phyloP scores from a whole-genome alignment of 2,113 vertebrate species.

The Anser cygnoides region DNA sequence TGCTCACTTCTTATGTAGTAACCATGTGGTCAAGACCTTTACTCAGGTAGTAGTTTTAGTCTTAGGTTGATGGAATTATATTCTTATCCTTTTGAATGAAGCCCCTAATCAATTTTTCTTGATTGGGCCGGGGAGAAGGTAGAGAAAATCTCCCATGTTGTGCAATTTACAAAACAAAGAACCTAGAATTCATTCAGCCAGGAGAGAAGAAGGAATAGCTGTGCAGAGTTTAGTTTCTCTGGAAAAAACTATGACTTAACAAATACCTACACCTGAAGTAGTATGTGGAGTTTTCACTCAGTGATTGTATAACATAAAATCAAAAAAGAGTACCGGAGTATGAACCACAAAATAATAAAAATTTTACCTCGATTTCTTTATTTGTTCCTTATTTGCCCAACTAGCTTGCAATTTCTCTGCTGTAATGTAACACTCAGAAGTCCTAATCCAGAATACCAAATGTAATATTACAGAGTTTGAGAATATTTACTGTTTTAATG shows the following conservation, averaged over 20 bases:
- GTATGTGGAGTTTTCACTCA: not conserved
- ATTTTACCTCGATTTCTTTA: not conserved
- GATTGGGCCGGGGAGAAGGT: not conserved
- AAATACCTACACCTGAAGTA: not conserved
- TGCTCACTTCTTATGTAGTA: not conserved
- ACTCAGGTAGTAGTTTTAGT: not conserved
- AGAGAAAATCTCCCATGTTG: not conserved
- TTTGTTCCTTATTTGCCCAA: not conserved
- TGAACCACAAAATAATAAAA: not conserved
- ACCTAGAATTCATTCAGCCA: not conserved
- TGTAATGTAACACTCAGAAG: not conserved
- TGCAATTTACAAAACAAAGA: not conserved
- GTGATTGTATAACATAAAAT: not conserved
- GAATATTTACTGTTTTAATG: not conserved
- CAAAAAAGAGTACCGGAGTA: not conserved
- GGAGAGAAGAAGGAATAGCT: not conserved
- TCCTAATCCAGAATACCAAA: not conserved
- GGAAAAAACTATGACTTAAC: not conserved
- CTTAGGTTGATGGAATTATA: not conserved
- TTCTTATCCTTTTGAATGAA: not conserved
- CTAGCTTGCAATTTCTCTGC: not conserved
- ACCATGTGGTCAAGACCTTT: rapidly evolving
- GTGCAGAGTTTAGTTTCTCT: not conserved
- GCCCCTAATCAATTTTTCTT: not conserved
- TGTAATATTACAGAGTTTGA: not conserved